Evolutionary conservation across 2,113 vertebrate genomes (phyloP), one percentile per base, ranked within the genome.

Genomic region (Ophiodon elongatus): DNA sequence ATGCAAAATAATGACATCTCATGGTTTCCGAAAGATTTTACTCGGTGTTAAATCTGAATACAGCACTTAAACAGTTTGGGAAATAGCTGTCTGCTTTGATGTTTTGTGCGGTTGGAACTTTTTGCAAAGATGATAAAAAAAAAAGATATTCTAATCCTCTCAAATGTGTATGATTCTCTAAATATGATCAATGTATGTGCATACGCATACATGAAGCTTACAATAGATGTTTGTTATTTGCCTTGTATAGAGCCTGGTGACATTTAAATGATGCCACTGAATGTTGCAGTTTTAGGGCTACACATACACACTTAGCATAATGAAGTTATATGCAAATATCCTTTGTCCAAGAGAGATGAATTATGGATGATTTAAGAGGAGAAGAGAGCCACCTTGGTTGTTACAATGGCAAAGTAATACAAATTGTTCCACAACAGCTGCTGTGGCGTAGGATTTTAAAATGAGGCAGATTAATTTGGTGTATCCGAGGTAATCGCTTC

Each of bases 381-480:
- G 68, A 23, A 73, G 52, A 82, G 76, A 64, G 43, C 52, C 75
- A 15, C 68, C n/a, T 27, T 57, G 54, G 41, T n/a, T 70, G 0
- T 31, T 72, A 70, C 56, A 90, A 56, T 47, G 23, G 59, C 59
- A 45, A 69, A 59, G 50, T 73, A 59, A 77, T 80, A 62, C 41
- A 71, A 62, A 86, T 25, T 68, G 5, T 73, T 79, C 74, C 66
- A 57, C 41, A 37, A 68, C 84, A 81, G 76, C 86, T 73, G 78
- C 73, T 27, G 52, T 39, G 70, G 41, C 17, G 1, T 33, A 47
- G 52, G 54, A 71, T 80, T 85, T 85, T 41, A 78, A 87, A 89
- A 82, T 56, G 80, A 85, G 35, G 65, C 60, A 52, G 79, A 87
- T 91, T 83, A 76, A 88, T 88, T 81, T 86, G 81, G 6, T 35